Evolutionary conservation across 2,797 vertebrate species (phyloP).

Genomic region (Cynodonichthys magdalenae): DNA sequence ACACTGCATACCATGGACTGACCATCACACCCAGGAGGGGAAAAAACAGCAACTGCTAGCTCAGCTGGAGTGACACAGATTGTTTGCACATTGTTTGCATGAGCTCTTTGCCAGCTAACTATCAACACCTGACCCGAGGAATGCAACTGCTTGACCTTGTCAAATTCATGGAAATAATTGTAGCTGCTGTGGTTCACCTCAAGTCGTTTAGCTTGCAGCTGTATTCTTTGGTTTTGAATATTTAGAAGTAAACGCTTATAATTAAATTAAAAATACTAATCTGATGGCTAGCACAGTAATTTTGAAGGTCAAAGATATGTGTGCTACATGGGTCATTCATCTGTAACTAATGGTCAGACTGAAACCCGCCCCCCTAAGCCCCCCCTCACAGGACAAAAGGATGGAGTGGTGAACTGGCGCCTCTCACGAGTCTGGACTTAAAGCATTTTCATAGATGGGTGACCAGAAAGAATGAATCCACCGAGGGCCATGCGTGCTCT

Average conservation of each 20-base stretch:
- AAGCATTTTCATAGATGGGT: slow-evolving; percentile 83
- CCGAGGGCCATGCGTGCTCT: slow-evolving; percentile 57
- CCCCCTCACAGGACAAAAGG: slow-evolving; percentile 72
- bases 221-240: neutral
- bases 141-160: slow-evolving; percentile 48
- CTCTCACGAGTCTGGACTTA: slow-evolving; percentile 75
- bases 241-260: neutral
- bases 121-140: slow-evolving; percentile 70
- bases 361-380: slow-evolving; percentile 67
- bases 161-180: slow-evolving; percentile 38
- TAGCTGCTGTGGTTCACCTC: slow-evolving; percentile 14
- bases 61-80: slow-evolving; percentile 72
- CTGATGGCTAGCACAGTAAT: slow-evolving; percentile 5
- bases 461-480: slow-evolving; percentile 85
- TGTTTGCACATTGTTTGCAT: slow-evolving; percentile 71
- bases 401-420: slow-evolving; percentile 63
- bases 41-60: slow-evolving; percentile 70
- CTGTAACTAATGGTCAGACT: slow-evolving; percentile 73
- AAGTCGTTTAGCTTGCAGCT: neutral
- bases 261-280: neutral
- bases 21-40: slow-evolving; percentile 48
- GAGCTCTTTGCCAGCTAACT: slow-evolving; percentile 59
- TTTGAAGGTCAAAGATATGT: slow-evolving; percentile 46
- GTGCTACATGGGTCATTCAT: slow-evolving; percentile 49
- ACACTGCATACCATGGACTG: slow-evolving; percentile 46